phyloP scores from a whole-genome alignment of 2,113 vertebrate species.

The Gobiocypris rarus region DNA sequence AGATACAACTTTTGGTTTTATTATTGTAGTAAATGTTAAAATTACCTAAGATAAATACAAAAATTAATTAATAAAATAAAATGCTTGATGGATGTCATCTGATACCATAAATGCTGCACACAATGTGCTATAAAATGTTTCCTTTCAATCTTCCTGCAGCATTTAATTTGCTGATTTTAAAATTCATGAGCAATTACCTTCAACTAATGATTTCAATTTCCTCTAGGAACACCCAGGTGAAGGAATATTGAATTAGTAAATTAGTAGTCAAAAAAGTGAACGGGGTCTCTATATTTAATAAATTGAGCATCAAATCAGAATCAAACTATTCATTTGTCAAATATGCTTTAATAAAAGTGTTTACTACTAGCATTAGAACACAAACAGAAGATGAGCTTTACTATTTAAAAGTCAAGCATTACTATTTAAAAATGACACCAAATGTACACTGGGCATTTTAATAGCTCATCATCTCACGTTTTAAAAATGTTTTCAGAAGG shows the following conservation, averaged over 20 bases:
- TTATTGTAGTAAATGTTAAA: too few species aligned
- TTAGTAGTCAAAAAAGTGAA: not conserved
- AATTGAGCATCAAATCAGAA: not conserved
- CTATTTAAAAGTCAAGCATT: too few species aligned
- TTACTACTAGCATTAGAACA: not conserved
- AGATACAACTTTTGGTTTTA: too few species aligned
- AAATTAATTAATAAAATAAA: too few species aligned
- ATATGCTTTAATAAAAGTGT: slow-evolving; percentile 6
- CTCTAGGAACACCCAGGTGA: slow-evolving; percentile 18
- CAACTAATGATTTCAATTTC: slow-evolving; percentile 4
- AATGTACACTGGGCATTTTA: not conserved
- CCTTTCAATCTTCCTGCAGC: not conserved
- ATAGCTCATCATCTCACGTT: not conserved
- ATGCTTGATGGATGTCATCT: not conserved
- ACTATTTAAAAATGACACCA: not conserved
- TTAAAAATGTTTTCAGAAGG: not conserved
- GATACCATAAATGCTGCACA: not conserved
- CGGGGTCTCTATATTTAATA: not conserved
- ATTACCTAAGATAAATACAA: too few species aligned
- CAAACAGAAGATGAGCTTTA: not conserved
- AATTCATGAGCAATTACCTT: slow-evolving; percentile 22
- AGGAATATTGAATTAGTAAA: slow-evolving; percentile 12
- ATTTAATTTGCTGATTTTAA: not conserved
- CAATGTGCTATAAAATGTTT: not conserved
- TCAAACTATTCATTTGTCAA: not conserved